phyloP scores from a whole-genome alignment of 92 coral and sea anemone species.

The Scolanthus callimorphus region DNA sequence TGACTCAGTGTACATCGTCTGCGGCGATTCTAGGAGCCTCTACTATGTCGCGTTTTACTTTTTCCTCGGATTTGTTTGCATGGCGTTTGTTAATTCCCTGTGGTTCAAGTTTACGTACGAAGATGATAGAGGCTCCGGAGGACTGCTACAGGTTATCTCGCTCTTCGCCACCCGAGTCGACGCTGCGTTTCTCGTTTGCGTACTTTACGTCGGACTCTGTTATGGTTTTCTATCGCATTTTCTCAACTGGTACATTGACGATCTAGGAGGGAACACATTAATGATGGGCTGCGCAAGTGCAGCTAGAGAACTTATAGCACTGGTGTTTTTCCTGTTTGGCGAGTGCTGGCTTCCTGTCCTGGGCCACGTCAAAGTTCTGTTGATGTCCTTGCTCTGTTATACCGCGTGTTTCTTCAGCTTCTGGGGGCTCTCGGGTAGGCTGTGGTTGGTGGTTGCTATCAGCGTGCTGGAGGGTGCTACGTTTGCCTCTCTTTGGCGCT shows the following conservation, averaged over 20 bases:
- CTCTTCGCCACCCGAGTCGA: constrained; percentile 31
- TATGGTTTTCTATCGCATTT: constrained; percentile 56
- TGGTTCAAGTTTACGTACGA: constrained; percentile 59
- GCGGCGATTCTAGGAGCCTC: constrained; percentile 18
- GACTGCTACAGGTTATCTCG: constrained; percentile 25
- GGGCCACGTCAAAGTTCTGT: constrained; percentile 46
- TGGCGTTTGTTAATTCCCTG: constrained; percentile 50
- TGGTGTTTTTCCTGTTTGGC: constrained; percentile 46
- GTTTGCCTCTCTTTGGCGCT: constrained; percentile 59
- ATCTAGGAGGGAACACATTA: constrained; percentile 48
- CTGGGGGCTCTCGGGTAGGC: constrained; percentile 24
- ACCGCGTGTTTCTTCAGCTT: constrained; percentile 31
- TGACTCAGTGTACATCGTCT: constrained; percentile 19
- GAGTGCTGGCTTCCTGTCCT: constrained; percentile 33
- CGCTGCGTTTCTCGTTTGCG: constrained; percentile 33
- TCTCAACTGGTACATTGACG: constrained; percentile 75
- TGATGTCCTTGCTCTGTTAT: constrained; percentile 48
- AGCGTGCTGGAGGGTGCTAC: constrained; percentile 56
- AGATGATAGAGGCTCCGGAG: constrained; percentile 9
- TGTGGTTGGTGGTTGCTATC: constrained; percentile 54
- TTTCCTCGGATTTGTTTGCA: constrained; percentile 52
- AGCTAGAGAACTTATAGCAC: constrained; percentile 40
- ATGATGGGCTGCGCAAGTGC: constrained; percentile 59
- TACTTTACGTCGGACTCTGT: constrained; percentile 44
- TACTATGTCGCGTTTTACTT: constrained; percentile 49